phyloP scores from a whole-genome alignment of 1,140 invertebrate genomes.

The Eciton burchellii region DNA sequence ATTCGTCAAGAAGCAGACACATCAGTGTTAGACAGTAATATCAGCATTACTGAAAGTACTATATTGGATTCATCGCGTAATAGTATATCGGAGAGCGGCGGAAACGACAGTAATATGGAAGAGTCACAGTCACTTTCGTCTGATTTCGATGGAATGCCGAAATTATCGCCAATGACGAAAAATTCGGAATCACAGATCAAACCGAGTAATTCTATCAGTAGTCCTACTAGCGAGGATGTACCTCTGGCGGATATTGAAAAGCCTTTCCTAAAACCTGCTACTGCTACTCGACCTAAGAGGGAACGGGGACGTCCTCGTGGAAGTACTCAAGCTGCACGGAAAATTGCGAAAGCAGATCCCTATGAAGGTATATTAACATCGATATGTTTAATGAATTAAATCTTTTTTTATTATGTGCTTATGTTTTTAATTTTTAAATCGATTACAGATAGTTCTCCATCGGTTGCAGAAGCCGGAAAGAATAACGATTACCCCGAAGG shows the following conservation, averaged over 20 bases:
- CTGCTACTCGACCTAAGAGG: slow-evolving; percentile 73
- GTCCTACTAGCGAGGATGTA: slow-evolving; percentile 75
- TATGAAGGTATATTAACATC: slow-evolving; percentile 73
- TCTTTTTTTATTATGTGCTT: slow-evolving; percentile 1
- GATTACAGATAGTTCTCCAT: slow-evolving; percentile 65
- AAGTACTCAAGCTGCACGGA: slow-evolving; percentile 72
- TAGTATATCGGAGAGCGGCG: slow-evolving; percentile 46
- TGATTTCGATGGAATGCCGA: slow-evolving; percentile 84
- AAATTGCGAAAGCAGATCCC: slow-evolving; percentile 78
- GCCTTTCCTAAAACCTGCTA: slow-evolving; percentile 81
- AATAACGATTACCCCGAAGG: slow-evolving; percentile 81
- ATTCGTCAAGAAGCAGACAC: slow-evolving; percentile 58
- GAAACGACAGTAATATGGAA: slow-evolving; percentile 68
- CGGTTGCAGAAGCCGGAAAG: slow-evolving; percentile 70
- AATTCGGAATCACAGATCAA: slow-evolving; percentile 76
- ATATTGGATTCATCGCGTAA: slow-evolving; percentile 72
- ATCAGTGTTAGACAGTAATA: slow-evolving; percentile 60
- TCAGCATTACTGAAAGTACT: slow-evolving; percentile 69
- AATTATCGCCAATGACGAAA: slow-evolving; percentile 83
- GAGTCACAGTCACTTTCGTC: slow-evolving; percentile 68
- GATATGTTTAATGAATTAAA: background rate
- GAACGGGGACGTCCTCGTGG: slow-evolving; percentile 77
- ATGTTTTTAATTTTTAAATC: slow-evolving; percentile 22
- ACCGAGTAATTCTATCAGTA: slow-evolving; percentile 74
- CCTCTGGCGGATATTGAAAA: slow-evolving; percentile 77